Evolutionary conservation across 2,888 invertebrate species (phyloP).

Genomic region (Leptinotarsa peninsularis): DNA sequence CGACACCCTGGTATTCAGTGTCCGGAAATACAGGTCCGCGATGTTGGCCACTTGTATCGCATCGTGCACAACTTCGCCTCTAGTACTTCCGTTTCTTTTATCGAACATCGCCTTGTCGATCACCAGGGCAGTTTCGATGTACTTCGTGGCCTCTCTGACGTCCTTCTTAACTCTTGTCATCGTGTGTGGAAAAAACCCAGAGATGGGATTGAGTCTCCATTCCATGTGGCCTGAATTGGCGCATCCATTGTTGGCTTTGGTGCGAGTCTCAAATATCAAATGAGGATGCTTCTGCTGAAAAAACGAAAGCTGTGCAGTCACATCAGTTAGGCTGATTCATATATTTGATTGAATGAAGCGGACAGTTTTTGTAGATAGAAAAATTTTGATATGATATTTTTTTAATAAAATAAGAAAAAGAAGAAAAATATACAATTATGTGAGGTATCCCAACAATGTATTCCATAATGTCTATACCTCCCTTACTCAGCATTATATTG

Average conservation of each 20-base stretch:
- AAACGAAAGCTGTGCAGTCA: slow-evolving; percentile 62
- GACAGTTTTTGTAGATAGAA: not conserved
- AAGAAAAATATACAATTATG: no score
- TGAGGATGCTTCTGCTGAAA: slow-evolving; percentile 97
- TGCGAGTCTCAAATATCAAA: slow-evolving; percentile 95
- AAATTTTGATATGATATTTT: not conserved
- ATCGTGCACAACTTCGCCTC: slow-evolving; percentile 81
- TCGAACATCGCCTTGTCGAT: slow-evolving; percentile 98
- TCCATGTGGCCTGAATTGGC: slow-evolving; percentile 84
- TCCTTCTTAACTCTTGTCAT: slow-evolving; percentile 71
- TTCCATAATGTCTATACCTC: no score
- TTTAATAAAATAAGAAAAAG: no score
- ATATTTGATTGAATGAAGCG: not conserved
- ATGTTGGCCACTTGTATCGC: slow-evolving; percentile 97
- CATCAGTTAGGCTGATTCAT: not conserved
- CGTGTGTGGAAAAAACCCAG: slow-evolving; percentile 63
- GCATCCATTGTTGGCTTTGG: slow-evolving; percentile 91
- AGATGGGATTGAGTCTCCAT: slow-evolving; percentile 72
- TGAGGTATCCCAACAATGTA: no score
- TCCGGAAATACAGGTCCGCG: slow-evolving; percentile 87
- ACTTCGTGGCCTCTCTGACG: slow-evolving; percentile 91
- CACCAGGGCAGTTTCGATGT: slow-evolving; percentile 95
- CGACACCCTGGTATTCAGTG: slow-evolving; percentile 92
- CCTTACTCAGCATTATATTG: no score
- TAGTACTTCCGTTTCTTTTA: slow-evolving; percentile 88